Conservation (phyloP, 2,888 invertebrate genomes). For the Pseudococcus longispinus region DNA sequence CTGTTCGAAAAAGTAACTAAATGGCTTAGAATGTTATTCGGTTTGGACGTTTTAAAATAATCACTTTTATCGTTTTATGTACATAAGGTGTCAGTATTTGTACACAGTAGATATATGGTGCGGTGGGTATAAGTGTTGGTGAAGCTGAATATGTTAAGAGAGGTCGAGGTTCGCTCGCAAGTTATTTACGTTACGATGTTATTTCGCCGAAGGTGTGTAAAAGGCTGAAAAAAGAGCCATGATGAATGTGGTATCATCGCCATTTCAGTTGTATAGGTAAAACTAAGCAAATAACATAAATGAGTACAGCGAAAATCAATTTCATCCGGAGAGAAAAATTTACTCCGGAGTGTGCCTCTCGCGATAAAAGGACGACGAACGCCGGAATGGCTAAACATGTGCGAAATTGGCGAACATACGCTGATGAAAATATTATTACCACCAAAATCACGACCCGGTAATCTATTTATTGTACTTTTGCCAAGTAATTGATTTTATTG, state of each 20-base stretch:
- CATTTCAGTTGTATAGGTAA: neutral
- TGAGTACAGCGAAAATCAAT: conserved; percentile 39
- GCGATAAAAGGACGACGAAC: neutral
- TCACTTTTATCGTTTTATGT: conserved; percentile 30
- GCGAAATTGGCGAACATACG: neutral
- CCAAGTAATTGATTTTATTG: conserved; percentile 9
- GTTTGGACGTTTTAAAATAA: conserved; percentile 37
- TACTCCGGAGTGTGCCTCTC: neutral
- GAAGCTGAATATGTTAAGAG: neutral
- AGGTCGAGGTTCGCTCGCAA: neutral
- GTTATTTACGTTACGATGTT: conserved; percentile 16
- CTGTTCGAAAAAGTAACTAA: conserved; percentile 31
- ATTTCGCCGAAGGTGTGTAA: neutral
- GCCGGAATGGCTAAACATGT: neutral
- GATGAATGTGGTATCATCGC: neutral
- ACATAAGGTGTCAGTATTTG: neutral
- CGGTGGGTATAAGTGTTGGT: neutral
- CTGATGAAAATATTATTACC: conserved; percentile 3
- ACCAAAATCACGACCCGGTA: neutral
- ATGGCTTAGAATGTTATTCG: conserved; percentile 41
- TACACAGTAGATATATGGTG: neutral
- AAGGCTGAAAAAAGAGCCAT: neutral
- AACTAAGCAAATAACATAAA: neutral
- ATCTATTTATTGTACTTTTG: conserved; percentile 7
- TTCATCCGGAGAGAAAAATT: neutral